A percentile compares a stretch with the other conserved stretches of the same genome.
Evolutionary conservation across 2,113 vertebrate genomes (phyloP).

Genomic region (Sakesphorus luctuosus): DNA sequence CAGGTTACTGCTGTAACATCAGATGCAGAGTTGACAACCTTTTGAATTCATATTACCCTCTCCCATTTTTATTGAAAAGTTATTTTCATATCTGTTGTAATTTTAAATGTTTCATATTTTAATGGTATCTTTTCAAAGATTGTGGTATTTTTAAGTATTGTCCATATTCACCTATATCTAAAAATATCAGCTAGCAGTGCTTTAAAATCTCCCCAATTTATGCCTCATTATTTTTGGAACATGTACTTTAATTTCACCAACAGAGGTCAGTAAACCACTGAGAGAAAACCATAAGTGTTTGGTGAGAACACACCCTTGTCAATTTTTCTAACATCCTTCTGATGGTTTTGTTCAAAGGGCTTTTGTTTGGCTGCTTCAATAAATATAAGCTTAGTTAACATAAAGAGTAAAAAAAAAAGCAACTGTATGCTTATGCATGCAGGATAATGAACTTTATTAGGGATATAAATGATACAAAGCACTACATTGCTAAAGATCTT

Average conservation of each 20-base stretch:
- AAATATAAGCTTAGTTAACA: not conserved
- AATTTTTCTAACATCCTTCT: not conserved
- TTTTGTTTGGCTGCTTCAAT: not conserved
- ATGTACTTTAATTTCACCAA: slow-evolving; percentile 54
- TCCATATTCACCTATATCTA: not conserved
- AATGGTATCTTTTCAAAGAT: not conserved
- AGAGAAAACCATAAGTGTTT: not conserved
- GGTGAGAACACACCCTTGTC: not conserved
- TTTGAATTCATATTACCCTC: not conserved
- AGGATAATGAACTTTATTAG: not conserved
- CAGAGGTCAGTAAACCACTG: slow-evolving; percentile 72
- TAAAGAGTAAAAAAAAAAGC: not conserved
- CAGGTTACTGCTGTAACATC: not conserved
- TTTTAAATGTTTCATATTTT: not conserved
- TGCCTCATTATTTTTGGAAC: not conserved
- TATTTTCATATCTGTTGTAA: not conserved
- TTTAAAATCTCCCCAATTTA: not conserved
- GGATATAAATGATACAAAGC: not conserved
- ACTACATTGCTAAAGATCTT: not conserved
- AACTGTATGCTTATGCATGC: not conserved
- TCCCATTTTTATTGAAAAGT: not conserved
- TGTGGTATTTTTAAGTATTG: not conserved
- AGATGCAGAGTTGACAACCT: not conserved
- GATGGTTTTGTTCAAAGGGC: not conserved
- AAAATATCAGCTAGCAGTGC: not conserved